These are phyloP conservation scores for Paragorgia papillata DNA, from an alignment of 92 coral and sea anemone genomes.

Conservation along the genomic window DNA sequence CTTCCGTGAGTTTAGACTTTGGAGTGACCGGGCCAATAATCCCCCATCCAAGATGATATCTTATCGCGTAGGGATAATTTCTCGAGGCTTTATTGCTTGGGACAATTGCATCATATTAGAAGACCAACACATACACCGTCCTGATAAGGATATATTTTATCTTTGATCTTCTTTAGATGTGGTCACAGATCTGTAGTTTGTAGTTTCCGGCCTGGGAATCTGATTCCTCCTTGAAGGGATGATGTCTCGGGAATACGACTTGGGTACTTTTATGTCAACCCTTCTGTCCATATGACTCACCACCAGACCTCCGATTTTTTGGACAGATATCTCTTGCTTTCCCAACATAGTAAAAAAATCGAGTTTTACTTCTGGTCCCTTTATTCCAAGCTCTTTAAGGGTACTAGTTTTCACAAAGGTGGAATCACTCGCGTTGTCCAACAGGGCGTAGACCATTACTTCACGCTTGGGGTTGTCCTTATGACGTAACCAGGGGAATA, in stretches of 20 bases:
- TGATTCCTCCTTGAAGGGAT: constrained; percentile 45
- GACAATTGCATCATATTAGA: constrained; percentile 45
- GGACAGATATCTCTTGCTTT: not conserved
- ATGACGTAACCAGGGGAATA: constrained; percentile 36
- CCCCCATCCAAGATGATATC: constrained; percentile 21
- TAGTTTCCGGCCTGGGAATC: constrained; percentile 46
- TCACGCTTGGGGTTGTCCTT: not conserved
- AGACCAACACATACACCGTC: constrained; percentile 12
- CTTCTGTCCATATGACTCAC: constrained; percentile 8
- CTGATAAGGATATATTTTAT: constrained; percentile 30
- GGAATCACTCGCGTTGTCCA: not conserved
- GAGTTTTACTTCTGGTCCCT: constrained; percentile 25
- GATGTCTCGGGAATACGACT: constrained; percentile 22
- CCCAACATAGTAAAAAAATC: constrained; percentile 25
- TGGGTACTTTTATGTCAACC: constrained; percentile 2
- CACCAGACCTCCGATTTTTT: constrained; percentile 24
- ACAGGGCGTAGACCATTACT: constrained; percentile 32
- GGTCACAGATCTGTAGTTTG: constrained; percentile 51
- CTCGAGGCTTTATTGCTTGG: constrained; percentile 42
- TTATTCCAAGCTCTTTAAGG: constrained; percentile 21
- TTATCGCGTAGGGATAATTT: constrained; percentile 20
- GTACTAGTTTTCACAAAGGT: not conserved
- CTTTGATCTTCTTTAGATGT: constrained; percentile 31
- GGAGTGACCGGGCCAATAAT: not conserved
- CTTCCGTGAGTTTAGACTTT: not conserved